Conservation (phyloP, 2,797 vertebrate species). For the Periparus ater region DNA sequence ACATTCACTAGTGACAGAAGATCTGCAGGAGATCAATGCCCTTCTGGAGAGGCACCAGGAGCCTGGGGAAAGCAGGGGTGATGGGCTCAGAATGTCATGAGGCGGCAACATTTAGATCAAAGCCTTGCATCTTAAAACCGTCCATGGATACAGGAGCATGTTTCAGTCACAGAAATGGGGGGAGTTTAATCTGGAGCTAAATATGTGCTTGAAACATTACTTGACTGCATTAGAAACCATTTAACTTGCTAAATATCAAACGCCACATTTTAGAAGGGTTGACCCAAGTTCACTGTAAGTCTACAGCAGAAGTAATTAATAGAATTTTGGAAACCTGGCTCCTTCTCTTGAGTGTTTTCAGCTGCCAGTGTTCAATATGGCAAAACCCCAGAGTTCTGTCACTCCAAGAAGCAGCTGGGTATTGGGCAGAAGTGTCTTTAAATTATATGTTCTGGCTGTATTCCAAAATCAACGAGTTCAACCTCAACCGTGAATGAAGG, state of each 20-base stretch:
- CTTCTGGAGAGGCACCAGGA: background rate
- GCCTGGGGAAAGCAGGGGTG: rapidly evolving
- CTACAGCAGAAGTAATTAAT: background rate
- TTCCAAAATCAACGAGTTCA: background rate
- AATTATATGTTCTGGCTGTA: background rate
- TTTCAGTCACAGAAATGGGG: background rate
- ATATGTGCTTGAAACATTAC: background rate
- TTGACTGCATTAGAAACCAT: background rate
- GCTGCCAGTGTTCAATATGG: background rate
- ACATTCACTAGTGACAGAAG: background rate
- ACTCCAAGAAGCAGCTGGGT: background rate
- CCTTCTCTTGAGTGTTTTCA: background rate
- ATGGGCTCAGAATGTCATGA: background rate
- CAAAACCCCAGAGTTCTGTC: background rate
- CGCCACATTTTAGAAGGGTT: background rate
- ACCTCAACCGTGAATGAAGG: background rate
- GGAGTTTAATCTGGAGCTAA: background rate
- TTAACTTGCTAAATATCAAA: background rate
- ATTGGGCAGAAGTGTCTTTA: background rate
- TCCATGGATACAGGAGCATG: rapidly evolving
- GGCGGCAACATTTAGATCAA: background rate
- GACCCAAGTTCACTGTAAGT: background rate
- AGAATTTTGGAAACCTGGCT: background rate
- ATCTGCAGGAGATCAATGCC: background rate
- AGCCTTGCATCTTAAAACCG: background rate